These are phyloP conservation scores for Crocodylus rhombifer DNA, from an alignment of 2,797 vertebrate genomes.

Conservation along the genomic window DNA sequence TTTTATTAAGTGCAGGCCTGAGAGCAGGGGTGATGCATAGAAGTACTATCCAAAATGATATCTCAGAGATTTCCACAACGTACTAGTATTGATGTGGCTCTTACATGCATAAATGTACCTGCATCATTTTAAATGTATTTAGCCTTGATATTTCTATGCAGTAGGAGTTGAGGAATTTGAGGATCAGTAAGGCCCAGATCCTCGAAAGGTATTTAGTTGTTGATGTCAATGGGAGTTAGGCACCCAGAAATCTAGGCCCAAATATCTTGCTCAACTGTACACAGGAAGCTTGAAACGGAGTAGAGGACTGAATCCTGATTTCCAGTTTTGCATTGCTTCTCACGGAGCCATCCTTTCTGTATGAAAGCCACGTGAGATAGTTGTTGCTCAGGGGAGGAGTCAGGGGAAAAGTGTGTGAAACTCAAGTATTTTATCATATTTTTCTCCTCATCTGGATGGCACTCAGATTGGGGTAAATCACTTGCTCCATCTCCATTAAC, in stretches of 20 bases:
- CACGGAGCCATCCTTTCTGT: not conserved
- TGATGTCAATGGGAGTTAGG: not conserved
- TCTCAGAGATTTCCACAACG: not conserved
- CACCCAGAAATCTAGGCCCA: not conserved
- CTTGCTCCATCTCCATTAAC: not conserved
- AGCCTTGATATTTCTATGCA: no score
- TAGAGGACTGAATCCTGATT: not conserved
- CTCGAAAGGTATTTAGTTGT: not conserved
- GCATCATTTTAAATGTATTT: no score
- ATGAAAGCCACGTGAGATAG: not conserved
- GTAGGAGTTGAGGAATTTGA: no score
- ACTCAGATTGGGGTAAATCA: not conserved
- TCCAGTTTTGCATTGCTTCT: not conserved
- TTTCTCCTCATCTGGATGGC: not conserved
- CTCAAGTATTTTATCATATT: not conserved
- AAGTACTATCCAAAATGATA: not conserved
- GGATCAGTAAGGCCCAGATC: no score
- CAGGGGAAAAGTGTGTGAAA: not conserved
- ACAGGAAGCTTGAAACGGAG: not conserved
- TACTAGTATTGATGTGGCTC: not conserved
- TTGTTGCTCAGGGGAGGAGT: not conserved
- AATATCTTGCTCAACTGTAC: not conserved
- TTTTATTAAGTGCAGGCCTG: not conserved
- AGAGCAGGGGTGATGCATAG: not conserved
- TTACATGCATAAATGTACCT: not conserved